Evolutionary conservation across 1,140 invertebrate genomes (phyloP).

Genomic region (Daktulosphaira vitifoliae): DNA sequence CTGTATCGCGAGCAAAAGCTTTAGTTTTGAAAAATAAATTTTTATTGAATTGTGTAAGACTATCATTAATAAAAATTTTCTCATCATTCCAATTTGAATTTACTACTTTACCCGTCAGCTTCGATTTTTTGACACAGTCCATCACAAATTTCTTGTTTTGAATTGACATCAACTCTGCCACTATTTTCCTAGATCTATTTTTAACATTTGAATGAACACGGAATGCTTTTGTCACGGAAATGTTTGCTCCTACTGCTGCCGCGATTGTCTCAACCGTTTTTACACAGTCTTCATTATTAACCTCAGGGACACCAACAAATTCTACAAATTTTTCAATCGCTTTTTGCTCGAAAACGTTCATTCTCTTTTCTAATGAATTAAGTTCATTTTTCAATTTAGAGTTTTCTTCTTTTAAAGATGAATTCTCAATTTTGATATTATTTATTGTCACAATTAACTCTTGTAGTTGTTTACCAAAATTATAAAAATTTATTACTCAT

Average conservation of each 20-base stretch:
- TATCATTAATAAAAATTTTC: neutral
- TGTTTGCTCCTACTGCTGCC: neutral
- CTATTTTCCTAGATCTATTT: neutral
- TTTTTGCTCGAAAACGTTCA: neutral
- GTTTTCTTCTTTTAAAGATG: slow-evolving; percentile 1
- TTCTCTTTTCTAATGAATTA: neutral
- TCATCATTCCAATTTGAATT: neutral
- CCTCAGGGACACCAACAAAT: neutral
- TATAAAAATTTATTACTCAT: neutral
- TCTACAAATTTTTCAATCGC: neutral
- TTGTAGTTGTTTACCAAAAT: neutral
- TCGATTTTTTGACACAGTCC: neutral
- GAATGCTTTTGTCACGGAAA: neutral
- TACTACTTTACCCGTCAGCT: neutral
- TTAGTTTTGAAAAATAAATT: neutral
- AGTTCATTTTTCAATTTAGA: neutral
- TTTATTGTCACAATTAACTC: neutral
- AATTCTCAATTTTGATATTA: neutral
- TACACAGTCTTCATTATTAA: neutral
- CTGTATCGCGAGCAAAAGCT: neutral
- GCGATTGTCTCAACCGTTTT: slow-evolving; percentile 6
- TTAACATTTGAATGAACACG: neutral
- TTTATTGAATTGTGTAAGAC: too few species aligned
- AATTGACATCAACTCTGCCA: neutral
- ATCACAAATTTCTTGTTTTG: neutral